A percentile compares a stretch with the other conserved stretches of the same genome.
These are phyloP conservation scores for Sinocyclocheilus anshuiensis DNA, from an alignment of 2,113 vertebrate genomes.

Conservation along the genomic window DNA sequence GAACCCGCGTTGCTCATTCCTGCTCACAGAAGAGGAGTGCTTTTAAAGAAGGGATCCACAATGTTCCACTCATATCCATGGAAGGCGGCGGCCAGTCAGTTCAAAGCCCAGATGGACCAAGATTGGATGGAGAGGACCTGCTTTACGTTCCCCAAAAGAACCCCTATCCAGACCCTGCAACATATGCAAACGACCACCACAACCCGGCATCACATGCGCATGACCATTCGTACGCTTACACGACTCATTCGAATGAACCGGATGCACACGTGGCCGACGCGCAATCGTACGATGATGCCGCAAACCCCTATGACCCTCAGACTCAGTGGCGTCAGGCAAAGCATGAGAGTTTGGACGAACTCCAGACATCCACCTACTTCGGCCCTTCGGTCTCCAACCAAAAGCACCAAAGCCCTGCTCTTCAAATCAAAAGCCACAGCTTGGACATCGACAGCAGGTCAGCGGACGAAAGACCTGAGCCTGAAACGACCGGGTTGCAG, in stretches of 20 bases:
- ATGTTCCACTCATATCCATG: slow-evolving; percentile 78
- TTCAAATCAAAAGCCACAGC: slow-evolving; percentile 92
- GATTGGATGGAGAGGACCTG: slow-evolving; percentile 73
- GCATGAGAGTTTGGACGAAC: slow-evolving; percentile 91
- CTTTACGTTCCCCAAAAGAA: slow-evolving; percentile 86
- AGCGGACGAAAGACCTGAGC: slow-evolving; percentile 52
- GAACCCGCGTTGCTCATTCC: not conserved
- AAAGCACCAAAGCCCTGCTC: slow-evolving; percentile 74
- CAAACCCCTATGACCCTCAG: slow-evolving; percentile 71
- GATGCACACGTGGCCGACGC: slow-evolving; percentile 61
- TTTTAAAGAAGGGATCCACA: slow-evolving; percentile 92
- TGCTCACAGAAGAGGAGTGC: slow-evolving; percentile 87
- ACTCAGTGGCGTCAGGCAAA: slow-evolving; percentile 72
- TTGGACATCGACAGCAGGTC: slow-evolving; percentile 75
- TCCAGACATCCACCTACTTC: slow-evolving; percentile 96
- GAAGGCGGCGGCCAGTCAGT: slow-evolving; percentile 45
- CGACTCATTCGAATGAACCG: not conserved
- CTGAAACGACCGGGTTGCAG: slow-evolving; percentile 8
- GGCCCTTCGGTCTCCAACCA: slow-evolving; percentile 77
- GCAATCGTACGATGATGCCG: not conserved
- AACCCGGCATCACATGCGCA: not conserved
- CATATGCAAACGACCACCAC: not conserved
- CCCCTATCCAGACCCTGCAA: slow-evolving; percentile 83
- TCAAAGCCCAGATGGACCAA: slow-evolving; percentile 62
- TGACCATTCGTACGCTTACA: not conserved